Percentiles rank a stretch among this genome's conserved stretches.
Evolutionary conservation across 2,888 invertebrate genomes (phyloP).

Genomic region (Acleris literana): DNA sequence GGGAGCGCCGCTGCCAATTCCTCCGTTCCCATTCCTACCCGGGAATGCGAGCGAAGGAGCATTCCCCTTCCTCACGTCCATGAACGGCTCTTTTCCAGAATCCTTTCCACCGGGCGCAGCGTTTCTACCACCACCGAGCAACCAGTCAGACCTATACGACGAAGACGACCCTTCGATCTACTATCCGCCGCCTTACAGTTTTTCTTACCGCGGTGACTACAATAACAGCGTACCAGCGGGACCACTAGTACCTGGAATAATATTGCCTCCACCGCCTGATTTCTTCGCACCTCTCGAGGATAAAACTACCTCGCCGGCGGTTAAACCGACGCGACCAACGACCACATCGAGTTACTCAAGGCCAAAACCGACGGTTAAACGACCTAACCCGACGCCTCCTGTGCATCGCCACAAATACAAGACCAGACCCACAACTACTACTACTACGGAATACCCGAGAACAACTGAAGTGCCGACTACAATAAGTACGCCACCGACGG

Average conservation of each 20-base stretch:
- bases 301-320: conserved; percentile 61
- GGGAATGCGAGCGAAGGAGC: conserved; percentile 83
- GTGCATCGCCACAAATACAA: conserved; percentile 70
- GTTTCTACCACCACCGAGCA: conserved; percentile 87
- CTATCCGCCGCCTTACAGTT: conserved; percentile 95
- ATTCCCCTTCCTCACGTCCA: conserved; percentile 81
- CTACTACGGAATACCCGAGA: conserved; percentile 60
- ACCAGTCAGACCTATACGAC: conserved; percentile 90
- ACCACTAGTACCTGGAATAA: conserved; percentile 94
- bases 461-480: conserved; percentile 73
- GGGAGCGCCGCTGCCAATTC: conserved; percentile 85
- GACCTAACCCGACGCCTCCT: conserved; percentile 58
- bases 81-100: conserved; percentile 84
- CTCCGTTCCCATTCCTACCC: conserved; percentile 85
- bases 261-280: conserved; percentile 93
- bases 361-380: conserved; percentile 63
- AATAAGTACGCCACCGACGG: conserved; percentile 64
- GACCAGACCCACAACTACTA: conserved; percentile 66
- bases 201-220: conserved; percentile 91
- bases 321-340: conserved; percentile 58
- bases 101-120: conserved; percentile 82
- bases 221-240: conserved; percentile 91
- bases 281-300: conserved; percentile 90
- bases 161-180: conserved; percentile 96
- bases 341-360: conserved; percentile 57